Evolutionary conservation across 2,888 invertebrate genomes (phyloP).

Genomic region (Gastracanthus pulcherrimus): DNA sequence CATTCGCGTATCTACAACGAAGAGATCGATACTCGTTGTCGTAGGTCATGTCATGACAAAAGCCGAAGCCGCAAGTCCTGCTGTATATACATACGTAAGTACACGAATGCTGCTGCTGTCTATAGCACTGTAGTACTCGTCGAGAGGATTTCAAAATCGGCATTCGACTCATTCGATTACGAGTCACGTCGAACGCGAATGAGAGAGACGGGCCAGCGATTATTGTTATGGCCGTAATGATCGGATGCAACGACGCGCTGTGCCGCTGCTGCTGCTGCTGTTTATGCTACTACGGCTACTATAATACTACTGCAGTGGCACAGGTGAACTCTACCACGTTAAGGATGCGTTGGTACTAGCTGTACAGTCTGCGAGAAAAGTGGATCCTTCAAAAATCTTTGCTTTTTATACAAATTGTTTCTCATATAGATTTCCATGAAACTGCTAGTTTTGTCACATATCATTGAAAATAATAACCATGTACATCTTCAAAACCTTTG

Average conservation of each 20-base stretch:
- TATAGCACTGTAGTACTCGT: not conserved
- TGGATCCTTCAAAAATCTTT: not conserved
- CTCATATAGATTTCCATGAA: too few relatives aligned
- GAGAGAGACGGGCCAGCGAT: not conserved
- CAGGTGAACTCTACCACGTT: not conserved
- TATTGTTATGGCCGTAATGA: slow-evolving; percentile 32
- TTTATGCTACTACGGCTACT: not conserved
- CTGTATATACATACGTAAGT: not conserved
- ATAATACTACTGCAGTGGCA: not conserved
- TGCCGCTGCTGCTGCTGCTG: not conserved
- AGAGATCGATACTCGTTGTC: not conserved
- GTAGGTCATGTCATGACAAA: not conserved
- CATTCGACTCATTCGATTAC: slow-evolving; percentile 21
- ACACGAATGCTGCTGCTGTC: not conserved
- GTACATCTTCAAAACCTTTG: too few relatives aligned
- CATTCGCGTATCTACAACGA: not conserved
- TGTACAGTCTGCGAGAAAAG: not conserved
- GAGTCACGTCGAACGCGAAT: slow-evolving; percentile 8
- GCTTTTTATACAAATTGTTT: too few relatives aligned
- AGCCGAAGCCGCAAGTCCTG: too few relatives aligned
- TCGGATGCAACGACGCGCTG: slow-evolving; percentile 13
- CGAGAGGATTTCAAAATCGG: slow-evolving; percentile 29
- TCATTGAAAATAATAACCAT: too few relatives aligned
- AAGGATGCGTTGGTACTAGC: not conserved
- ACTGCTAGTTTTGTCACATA: too few relatives aligned